phyloP scores from a whole-genome alignment of 92 coral and sea anemone genomes.

The Pocillopora grandis region DNA sequence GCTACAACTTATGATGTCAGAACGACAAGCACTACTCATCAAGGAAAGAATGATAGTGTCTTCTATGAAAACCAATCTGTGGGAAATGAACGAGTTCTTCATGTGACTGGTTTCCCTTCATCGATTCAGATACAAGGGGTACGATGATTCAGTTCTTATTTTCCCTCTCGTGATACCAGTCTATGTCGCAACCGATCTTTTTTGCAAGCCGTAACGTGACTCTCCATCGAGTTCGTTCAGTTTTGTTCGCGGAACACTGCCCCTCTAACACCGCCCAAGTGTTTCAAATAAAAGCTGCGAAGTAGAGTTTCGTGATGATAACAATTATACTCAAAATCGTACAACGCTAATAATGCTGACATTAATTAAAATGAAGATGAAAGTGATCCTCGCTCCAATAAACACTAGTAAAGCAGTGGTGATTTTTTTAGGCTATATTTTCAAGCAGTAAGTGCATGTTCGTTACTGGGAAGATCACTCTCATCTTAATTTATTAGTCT shows the following conservation, averaged over 20 bases:
- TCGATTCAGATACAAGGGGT: slow-evolving; percentile 23
- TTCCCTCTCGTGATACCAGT: neutral
- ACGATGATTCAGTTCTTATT: neutral
- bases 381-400: too few relatives aligned
- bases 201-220: neutral
- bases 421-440: too few relatives aligned
- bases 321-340: too few relatives aligned
- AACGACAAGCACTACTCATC: neutral
- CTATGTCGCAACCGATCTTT: neutral
- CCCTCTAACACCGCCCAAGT: too few relatives aligned
- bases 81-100: slow-evolving; percentile 19
- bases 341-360: too few relatives aligned
- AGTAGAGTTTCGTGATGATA: too few relatives aligned
- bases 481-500: too few relatives aligned
- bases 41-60: slow-evolving; percentile 11
- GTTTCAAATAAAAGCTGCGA: too few relatives aligned
- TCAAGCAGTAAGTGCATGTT: too few relatives aligned
- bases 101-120: slow-evolving; percentile 29
- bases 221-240: neutral
- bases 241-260: neutral
- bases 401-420: too few relatives aligned
- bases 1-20: neutral
- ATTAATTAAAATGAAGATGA: too few relatives aligned
- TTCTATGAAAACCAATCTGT: neutral
- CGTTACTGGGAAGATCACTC: too few relatives aligned